Percentiles rank a stretch among this genome's conserved stretches.
Evolutionary conservation across 2,888 invertebrate species (phyloP).

Genomic region (Eledone cirrhosa): DNA sequence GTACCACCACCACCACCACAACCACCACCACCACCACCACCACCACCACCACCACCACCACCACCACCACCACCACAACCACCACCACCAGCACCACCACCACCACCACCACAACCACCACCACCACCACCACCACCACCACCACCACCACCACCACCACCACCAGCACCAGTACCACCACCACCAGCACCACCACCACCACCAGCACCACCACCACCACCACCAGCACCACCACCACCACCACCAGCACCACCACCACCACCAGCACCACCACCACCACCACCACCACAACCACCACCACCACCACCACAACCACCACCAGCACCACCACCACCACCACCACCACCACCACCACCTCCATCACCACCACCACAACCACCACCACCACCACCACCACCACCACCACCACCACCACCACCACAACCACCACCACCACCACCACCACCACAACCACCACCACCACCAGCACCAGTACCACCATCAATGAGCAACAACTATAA

Average conservation of each 20-base stretch:
- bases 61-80: no score
- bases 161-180: background rate
- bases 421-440: no score
- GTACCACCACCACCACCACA: no score
- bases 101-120: background rate
- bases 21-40: no score
- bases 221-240: background rate
- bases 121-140: background rate
- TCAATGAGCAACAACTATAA: no score
- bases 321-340: constrained; percentile 41
- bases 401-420: no score
- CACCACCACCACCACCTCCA: constrained; percentile 34
- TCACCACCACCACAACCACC: no score
- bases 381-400: no score
- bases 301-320: no score
- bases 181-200: constrained; percentile 24
- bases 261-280: constrained; percentile 41
- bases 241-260: constrained; percentile 35
- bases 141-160: background rate
- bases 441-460: no score
- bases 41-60: background rate
- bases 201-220: background rate
- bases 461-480: no score
- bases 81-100: background rate
- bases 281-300: no score